Percentiles rank a stretch among this genome's conserved stretches.
Evolutionary conservation across 1,140 invertebrate species (phyloP).

Genomic region (Drosophila kikkawai): DNA sequence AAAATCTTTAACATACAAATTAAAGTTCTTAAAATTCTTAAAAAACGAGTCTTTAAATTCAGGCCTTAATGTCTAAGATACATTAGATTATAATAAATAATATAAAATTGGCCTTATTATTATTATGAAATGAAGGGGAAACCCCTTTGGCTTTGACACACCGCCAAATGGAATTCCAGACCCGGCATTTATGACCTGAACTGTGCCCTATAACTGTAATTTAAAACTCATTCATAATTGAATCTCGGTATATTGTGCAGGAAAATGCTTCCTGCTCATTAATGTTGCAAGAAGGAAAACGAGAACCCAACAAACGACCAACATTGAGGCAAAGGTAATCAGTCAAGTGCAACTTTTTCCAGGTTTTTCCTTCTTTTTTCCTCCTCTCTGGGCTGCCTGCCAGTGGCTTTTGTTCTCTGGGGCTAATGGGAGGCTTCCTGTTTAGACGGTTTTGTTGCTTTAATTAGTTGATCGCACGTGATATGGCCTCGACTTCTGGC

Average conservation of each 20-base stretch:
- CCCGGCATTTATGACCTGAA: conserved; percentile 18
- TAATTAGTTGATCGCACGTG: conserved; percentile 83
- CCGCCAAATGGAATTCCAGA: conserved; percentile 5
- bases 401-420: conserved; percentile 60
- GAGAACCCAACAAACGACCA: conserved; percentile 2
- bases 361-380: conserved; percentile 10
- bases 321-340: conserved; percentile 48
- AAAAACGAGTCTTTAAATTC: too few species aligned
- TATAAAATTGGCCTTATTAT: background rate
- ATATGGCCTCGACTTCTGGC: conserved; percentile 45
- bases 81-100: background rate
- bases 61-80: background rate
- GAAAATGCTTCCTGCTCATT: conserved; percentile 59
- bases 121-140: background rate
- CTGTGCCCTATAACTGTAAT: conserved; percentile 59
- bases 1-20: background rate
- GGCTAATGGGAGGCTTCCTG: conserved; percentile 80
- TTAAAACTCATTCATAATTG: conserved; percentile 77
- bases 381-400: conserved; percentile 4
- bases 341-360: conserved; percentile 67
- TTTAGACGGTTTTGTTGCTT: conserved; percentile 75
- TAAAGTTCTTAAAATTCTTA: background rate
- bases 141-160: conserved; percentile 10
- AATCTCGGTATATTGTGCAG: conserved; percentile 61
- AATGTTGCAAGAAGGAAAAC: conserved; percentile 56